These are phyloP conservation scores for Cyclura pinguis DNA, from an alignment of 2,797 vertebrate genomes.

Conservation along the genomic window DNA sequence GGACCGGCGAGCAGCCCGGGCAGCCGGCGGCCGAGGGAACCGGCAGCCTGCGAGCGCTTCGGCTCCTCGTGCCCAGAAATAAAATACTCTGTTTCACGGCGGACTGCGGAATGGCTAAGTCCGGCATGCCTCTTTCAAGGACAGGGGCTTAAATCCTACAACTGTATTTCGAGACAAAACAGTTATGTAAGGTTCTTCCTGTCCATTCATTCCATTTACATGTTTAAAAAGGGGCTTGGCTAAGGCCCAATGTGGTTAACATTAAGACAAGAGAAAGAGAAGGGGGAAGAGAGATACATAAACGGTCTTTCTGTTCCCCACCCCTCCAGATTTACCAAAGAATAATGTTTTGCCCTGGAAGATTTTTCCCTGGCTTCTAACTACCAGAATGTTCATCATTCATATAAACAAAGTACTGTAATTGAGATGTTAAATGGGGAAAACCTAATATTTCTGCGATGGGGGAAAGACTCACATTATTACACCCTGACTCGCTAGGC, in stretches of 20 bases:
- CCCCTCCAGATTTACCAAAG: not conserved
- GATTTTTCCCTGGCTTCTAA: not conserved
- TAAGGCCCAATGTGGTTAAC: constrained; percentile 32
- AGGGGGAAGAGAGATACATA: not conserved
- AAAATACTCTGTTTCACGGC: not conserved
- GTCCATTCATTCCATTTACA: constrained; percentile 26
- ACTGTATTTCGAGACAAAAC: constrained; percentile 34
- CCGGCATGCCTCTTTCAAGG: constrained; percentile 51
- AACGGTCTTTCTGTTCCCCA: not conserved
- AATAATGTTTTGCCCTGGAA: constrained; percentile 6
- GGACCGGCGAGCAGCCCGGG: not conserved
- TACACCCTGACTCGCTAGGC: not conserved
- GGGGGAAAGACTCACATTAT: not conserved
- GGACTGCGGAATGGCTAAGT: constrained; percentile 45
- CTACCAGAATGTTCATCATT: not conserved
- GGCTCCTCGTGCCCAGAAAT: constrained; percentile 7
- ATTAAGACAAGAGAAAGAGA: constrained; percentile 41
- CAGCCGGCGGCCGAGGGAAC: no score
- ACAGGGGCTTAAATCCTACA: constrained; percentile 24
- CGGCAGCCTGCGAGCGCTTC: not conserved
- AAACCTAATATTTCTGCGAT: constrained; percentile 28
- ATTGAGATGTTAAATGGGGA: not conserved
- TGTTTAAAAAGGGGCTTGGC: constrained; percentile 14
- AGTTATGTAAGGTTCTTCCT: constrained; percentile 40
- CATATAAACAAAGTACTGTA: not conserved